Percentiles rank a stretch among this genome's conserved stretches.
These are phyloP conservation scores for Pluvianellus socialis DNA, from an alignment of 2,113 vertebrate species.

Conservation along the genomic window DNA sequence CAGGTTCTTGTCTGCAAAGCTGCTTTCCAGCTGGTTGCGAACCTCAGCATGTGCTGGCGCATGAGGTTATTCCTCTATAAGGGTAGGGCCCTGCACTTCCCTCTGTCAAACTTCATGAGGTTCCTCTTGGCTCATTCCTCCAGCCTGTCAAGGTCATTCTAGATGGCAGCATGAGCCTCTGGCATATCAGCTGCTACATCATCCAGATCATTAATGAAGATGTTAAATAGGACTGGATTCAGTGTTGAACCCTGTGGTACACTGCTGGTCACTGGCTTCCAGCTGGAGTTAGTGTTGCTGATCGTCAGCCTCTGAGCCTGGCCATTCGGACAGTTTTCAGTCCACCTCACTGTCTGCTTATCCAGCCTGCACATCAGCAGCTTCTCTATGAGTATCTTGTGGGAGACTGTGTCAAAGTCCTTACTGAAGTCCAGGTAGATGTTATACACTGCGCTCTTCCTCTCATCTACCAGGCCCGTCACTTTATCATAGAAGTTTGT, in stretches of 20 bases:
- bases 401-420: not conserved
- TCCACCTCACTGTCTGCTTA: not conserved
- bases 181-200: not conserved
- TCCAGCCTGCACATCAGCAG: not conserved
- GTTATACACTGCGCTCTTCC: not conserved
- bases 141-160: not conserved
- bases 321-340: not conserved
- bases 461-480: not conserved
- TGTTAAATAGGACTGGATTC: not conserved
- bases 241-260: not conserved
- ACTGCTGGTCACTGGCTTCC: not conserved
- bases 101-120: not conserved
- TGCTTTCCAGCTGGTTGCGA: not conserved
- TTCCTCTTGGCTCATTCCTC: not conserved
- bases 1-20: not conserved
- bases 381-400: not conserved
- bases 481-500: not conserved
- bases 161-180: not conserved
- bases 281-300: not conserved
- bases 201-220: not conserved
- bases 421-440: not conserved
- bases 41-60: not conserved
- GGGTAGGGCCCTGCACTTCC: not conserved
- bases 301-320: not conserved
- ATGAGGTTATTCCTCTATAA: not conserved